Percentiles rank a stretch among this genome's conserved stretches.
Conservation (phyloP, 2,113 vertebrate species). For the Psettodes erumei region DNA sequence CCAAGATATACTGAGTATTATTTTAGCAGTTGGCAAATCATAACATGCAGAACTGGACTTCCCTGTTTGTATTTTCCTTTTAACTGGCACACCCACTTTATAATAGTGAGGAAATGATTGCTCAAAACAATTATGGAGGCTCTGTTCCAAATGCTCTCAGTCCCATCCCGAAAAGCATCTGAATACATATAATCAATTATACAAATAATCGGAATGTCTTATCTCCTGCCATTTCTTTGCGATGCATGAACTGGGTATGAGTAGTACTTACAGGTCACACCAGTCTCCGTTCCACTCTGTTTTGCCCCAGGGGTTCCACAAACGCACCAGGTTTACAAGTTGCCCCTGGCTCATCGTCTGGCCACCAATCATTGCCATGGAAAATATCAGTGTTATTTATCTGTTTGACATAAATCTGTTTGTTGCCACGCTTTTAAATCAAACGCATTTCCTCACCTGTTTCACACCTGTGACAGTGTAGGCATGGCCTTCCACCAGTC, state of each 20-base stretch:
- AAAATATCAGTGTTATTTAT: not conserved
- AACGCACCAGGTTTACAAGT: slow-evolving; percentile 81
- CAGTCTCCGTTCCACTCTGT: slow-evolving; percentile 88
- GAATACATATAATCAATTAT: no score
- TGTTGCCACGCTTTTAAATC: not conserved
- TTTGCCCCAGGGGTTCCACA: slow-evolving; percentile 88
- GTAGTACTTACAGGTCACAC: slow-evolving; percentile 84
- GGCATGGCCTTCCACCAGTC: slow-evolving; percentile 86
- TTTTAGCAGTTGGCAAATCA: not conserved
- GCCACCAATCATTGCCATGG: not conserved
- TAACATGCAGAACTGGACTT: not conserved
- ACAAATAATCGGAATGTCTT: not conserved
- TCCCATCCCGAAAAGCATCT: no score
- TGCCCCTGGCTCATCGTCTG: slow-evolving; percentile 80
- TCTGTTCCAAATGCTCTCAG: not conserved
- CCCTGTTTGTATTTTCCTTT: not conserved
- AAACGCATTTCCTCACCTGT: slow-evolving; percentile 76
- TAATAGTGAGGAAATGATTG: not conserved
- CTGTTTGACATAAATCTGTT: not conserved
- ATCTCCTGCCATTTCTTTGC: not conserved
- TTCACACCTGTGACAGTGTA: slow-evolving; percentile 87
- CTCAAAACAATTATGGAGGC: not conserved
- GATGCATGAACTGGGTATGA: no score
- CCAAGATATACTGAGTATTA: not conserved
- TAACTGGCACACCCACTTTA: slow-evolving; percentile 3